Evolutionary conservation across 2,888 invertebrate genomes (phyloP), one percentile per base, ranked within the genome.

Genomic region (Drosophila prostipennis): DNA sequence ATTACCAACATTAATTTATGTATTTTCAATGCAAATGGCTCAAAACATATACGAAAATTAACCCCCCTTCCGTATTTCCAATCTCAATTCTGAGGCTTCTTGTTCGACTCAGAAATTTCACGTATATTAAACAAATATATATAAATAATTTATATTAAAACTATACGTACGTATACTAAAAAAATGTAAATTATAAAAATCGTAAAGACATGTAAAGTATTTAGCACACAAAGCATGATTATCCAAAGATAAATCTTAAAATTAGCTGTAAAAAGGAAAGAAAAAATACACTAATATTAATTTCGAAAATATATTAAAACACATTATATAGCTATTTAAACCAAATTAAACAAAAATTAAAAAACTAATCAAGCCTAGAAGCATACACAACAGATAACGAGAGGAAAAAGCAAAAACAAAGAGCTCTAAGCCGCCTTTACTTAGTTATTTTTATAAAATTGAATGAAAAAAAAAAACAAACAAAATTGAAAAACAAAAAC

Each of bases 381-480:
- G 64, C 64, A 36, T 65, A 56, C 49, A 45, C 34, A 32, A 69
- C 39, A 51, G 36, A 58, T 63, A 70, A 61, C 16, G 57, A 45
- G 55, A 48, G 42, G 42, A 39, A 45, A 76, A 77, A 82, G 68
- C 64, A 79, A 79, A 84, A 83, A 78, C 72, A 79, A 75, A 76
- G 82, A 79, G 89, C 88, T 89, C 80, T 77, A 89, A 87, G 89
- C 87, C 83, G 85, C 80, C 85, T 89, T 87, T 76, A 82, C 82
- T 89, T 86, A 87, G 77, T 86, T 86, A 88, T 82, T 79, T 87
- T 80, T 89, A 74, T 83, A 84, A 79, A 79, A 76, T 72, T 77
- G 60, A 77, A 65, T 53, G 70, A 71, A 60, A 55, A 70, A 55
- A 70, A n/a, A 42, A 19, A 19, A 6, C 19, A 11, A 60, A 49